Evolutionary conservation across 2,797 vertebrate species (phyloP), one percentile per base, ranked within the genome.

Genomic region (Cottoperca gobio): DNA sequence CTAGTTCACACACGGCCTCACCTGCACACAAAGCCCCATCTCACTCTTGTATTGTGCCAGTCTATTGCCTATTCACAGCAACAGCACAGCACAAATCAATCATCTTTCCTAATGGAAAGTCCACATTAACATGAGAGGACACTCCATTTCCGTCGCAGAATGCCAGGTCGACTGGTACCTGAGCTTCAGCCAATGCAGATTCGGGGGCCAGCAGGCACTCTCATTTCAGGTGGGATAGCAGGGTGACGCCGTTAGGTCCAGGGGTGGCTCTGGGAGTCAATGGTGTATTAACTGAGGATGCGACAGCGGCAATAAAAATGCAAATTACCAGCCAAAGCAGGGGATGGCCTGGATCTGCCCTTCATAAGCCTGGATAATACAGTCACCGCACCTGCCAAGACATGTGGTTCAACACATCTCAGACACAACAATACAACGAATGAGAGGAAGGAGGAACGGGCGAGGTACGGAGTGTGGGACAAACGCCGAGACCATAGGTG

Each of bases 261-360:
- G 78, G 73, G 90, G 91, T 94, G 89, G 77, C 92, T 80, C 80
- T 10, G 43, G 81, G 86, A 93, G 93, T 94, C 93, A 91, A 92
- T 90, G 87, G 88, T 88, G 91, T 90, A 92, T 95, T 95, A 95
- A 92, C 86, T 87, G 89, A 89, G 86, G 86, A 92, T 84, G 90
- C 82, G 91, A 93, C 92, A 92, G 89, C 63, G 60, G 92, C 90
- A 96, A 96, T 95, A 95, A 96, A 96, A 96, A 96, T 95, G 95
- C 94, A 95, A 96, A 96, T 96, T 72, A 70, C 71, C 69, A 89
- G 88, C 78, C 89, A 93, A 94, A 92, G 89, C 93, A 78, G 78
- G 79, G 86, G 78, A 85, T 85, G 88, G 91, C 87, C 86, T 81
- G 82, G 87, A 79, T 87, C 73, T 90, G 92, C 93, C 94, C 95